Evolutionary conservation across 2,888 invertebrate genomes (phyloP).

Genomic region (Nymphalis c-album): DNA sequence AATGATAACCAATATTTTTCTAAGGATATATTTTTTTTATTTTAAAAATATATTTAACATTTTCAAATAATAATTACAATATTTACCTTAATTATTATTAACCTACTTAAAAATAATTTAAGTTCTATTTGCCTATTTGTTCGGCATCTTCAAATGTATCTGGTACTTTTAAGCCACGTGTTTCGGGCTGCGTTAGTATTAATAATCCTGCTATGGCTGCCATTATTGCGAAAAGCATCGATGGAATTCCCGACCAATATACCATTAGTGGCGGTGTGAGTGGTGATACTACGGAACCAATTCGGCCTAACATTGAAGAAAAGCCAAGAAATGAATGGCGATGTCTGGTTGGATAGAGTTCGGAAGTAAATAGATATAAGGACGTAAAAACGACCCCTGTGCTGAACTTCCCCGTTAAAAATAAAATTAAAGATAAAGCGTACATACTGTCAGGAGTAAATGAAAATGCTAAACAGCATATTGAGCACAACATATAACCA

Average conservation of each 20-base stretch:
- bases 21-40: too few relatives aligned
- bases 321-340: conserved; percentile 85
- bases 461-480: conserved; percentile 78
- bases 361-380: conserved; percentile 85
- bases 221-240: conserved; percentile 66
- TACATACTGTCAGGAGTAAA: conserved; percentile 67
- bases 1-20: too few relatives aligned
- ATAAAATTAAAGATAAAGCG: conserved; percentile 64
- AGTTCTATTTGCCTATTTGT: conserved; percentile 49
- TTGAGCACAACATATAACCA: conserved; percentile 70
- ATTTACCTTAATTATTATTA: conserved; percentile 4
- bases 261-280: conserved; percentile 84
- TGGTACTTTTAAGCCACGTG: conserved; percentile 64
- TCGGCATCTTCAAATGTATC: conserved; percentile 76
- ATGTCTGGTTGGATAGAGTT: conserved; percentile 86
- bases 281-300: conserved; percentile 86
- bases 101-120: background rate
- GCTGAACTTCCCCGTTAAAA: conserved; percentile 83
- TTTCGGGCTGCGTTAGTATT: conserved; percentile 71
- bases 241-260: conserved; percentile 71
- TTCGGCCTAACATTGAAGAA: conserved; percentile 86
- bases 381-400: conserved; percentile 85
- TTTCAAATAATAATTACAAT: background rate
- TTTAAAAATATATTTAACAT: too few relatives aligned
- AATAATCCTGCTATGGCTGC: conserved; percentile 63